Evolutionary conservation across 2,113 vertebrate genomes (phyloP), one percentile per base, ranked within the genome.

Genomic region (Bothrops jararaca): DNA sequence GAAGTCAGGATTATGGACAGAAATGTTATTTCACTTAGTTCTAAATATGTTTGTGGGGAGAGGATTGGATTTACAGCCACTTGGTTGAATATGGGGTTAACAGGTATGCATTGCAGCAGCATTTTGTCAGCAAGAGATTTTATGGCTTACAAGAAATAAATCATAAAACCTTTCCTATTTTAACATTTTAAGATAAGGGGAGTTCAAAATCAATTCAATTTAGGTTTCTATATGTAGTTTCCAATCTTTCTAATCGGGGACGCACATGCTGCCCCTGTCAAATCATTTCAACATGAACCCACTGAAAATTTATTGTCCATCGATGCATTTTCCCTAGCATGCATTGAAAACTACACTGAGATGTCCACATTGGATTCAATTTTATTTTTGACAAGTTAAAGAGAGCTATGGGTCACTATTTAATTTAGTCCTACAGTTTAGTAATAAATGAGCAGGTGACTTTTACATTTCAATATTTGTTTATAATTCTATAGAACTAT

Each of bases 161-260:
- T 99, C 98, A 98, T 98, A 98, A 98, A 97, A 97, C 96, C 95
- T 93, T 97, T 95, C 97, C 97, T 95, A 85, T 98, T 98, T 97
- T 97, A 98, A 98, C 97, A 96, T 97, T 98, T 97, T 95, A 89
- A 98, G 98, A 98, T 98, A 98, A 98, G 97, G 45, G 54, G 95
- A 97, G 95, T 96, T 97, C 96, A 95, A 95, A 98, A 98, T 98
- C 97, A 97, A 98, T 98, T 98, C 98, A 98, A 98, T 98, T 98
- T 98, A 97, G 95, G 95, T 94, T 96, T 98, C 97, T 97, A 91
- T 96, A 95, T 29, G 64, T 97, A 97, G 95, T 94, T 97, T 97
- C 97, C 97, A 95, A 95, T 97, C 97, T 97, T 96, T 96, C 96
- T 93, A 95, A 95, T 89, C 93, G 92, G 95, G 89, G 92, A 97